phyloP scores from a whole-genome alignment of 2,113 vertebrate genomes.

The Dipodomys stephensi region DNA sequence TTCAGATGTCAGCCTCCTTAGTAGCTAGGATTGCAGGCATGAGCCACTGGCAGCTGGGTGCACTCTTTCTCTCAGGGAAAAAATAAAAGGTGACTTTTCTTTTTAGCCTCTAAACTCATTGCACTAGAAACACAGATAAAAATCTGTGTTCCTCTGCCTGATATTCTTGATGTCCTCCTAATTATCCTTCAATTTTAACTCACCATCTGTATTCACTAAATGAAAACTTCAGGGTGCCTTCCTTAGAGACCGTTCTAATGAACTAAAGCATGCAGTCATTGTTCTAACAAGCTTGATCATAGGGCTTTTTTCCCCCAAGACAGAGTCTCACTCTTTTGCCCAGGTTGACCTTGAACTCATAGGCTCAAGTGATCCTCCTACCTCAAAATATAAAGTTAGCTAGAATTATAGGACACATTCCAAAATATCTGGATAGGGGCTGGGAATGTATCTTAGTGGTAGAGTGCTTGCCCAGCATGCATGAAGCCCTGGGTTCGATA shows the following conservation, averaged over 20 bases:
- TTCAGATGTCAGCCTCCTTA: too few relatives aligned
- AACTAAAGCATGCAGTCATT: not conserved
- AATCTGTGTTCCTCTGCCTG: not conserved
- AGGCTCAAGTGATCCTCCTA: not conserved
- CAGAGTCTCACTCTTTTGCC: not conserved
- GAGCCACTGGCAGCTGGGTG: too few relatives aligned
- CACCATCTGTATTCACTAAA: not conserved
- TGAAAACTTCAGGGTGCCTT: not conserved
- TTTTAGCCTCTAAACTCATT: not conserved
- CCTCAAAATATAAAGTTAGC: not conserved
- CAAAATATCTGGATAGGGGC: not conserved
- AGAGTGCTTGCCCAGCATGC: too few relatives aligned
- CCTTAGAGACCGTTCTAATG: not conserved
- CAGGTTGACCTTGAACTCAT: not conserved
- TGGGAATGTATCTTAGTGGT: too few relatives aligned
- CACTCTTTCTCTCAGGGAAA: not conserved
- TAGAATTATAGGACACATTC: not conserved
- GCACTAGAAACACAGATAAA: not conserved
- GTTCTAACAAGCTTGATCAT: not conserved
- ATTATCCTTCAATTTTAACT: slow-evolving; percentile 3
- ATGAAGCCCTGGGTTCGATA: too few relatives aligned
- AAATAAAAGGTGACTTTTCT: not conserved
- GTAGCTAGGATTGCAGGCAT: too few relatives aligned
- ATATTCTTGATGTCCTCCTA: not conserved
- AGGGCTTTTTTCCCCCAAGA: not conserved